These are phyloP conservation scores for Atrichornis clamosus DNA, from an alignment of 2,113 vertebrate species.

Conservation along the genomic window DNA sequence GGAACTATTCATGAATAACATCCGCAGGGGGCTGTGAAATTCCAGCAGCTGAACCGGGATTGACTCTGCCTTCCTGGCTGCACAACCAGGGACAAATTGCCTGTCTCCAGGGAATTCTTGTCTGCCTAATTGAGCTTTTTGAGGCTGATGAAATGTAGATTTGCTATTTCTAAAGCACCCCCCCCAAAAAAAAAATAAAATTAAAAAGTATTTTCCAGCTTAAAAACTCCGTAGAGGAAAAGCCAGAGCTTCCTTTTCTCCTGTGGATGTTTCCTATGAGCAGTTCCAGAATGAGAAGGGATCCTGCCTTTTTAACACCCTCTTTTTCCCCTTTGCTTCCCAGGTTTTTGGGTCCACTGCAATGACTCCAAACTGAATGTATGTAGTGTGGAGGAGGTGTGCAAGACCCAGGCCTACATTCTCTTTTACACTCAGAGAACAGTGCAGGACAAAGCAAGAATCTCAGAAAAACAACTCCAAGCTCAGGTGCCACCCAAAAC, in stretches of 20 bases:
- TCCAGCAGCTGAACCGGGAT: background rate
- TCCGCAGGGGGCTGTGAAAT: background rate
- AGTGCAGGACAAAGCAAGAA: conserved; percentile 77
- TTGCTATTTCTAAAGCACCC: background rate
- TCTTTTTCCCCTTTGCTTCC: conserved; percentile 31
- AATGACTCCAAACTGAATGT: conserved; percentile 99
- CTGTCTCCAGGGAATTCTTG: background rate
- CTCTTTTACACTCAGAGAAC: conserved; percentile 99
- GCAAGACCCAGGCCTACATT: conserved; percentile 99
- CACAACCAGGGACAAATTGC: background rate
- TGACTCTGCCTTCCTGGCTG: background rate
- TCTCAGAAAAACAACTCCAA: conserved; percentile 77
- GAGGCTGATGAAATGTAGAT: background rate
- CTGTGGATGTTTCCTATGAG: background rate
- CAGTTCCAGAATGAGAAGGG: background rate
- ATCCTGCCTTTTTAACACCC: background rate
- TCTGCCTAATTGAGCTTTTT: background rate
- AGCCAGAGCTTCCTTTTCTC: background rate
- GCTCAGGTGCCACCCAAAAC: conserved; percentile 76
- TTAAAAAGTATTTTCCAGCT: background rate
- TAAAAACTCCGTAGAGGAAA: background rate
- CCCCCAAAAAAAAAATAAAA: background rate
- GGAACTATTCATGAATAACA: conserved; percentile 7
- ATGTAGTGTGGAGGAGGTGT: conserved; percentile 98
- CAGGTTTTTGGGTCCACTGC: conserved; percentile 99